Evolutionary conservation across 1,140 invertebrate genomes (phyloP), one percentile per base, ranked within the genome.

Genomic region (Rhynchophorus ferrugineus): DNA sequence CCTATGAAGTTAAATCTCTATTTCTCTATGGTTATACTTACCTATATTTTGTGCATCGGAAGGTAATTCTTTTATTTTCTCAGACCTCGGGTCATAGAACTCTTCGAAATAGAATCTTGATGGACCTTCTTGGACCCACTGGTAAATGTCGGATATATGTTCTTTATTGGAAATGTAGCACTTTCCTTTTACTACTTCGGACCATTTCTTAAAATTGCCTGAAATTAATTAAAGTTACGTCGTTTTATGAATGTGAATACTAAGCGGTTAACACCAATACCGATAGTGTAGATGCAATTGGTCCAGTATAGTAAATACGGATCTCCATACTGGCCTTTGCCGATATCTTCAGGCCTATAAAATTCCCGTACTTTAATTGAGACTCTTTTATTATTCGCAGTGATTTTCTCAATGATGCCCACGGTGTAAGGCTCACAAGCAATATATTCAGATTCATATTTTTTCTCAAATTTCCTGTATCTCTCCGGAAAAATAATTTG

Each of bases 261-360:
- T 7, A 16, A n/a, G 11, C 24, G 46, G 14, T 22, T 29, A 5
- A 29, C 18, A 42, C 41, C 16, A 14, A 22, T 8, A 49, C 9
- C 22, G 18, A 54, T 48, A 24, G 22, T 48, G 36, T 56, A 56
- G 34, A 68, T 71, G 74, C 84, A 76, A 75, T 88, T 84, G 18
- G 79, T 84, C 83, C 85, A 89, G 67, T 84, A 91, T 0, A 91
- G 61, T 34, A 84, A 67, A 67, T 90, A 89, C 3, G 88, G 63
- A 67, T 91, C 84, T 41, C 78, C 74, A 56, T 75, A 78, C 45
- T 78, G 76, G 17, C 20, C 34, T 39, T 38, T 14, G 13, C 16
- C 21, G 3, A 84, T 89, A 63, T 90, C 84, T 71, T 90, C 85
- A 1, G 85, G 83, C 59, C 87, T 76, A 61, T 87, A 89, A 61